Conservation (phyloP, 2,113 vertebrate genomes). For the Cynopterus brachyotis region DNA sequence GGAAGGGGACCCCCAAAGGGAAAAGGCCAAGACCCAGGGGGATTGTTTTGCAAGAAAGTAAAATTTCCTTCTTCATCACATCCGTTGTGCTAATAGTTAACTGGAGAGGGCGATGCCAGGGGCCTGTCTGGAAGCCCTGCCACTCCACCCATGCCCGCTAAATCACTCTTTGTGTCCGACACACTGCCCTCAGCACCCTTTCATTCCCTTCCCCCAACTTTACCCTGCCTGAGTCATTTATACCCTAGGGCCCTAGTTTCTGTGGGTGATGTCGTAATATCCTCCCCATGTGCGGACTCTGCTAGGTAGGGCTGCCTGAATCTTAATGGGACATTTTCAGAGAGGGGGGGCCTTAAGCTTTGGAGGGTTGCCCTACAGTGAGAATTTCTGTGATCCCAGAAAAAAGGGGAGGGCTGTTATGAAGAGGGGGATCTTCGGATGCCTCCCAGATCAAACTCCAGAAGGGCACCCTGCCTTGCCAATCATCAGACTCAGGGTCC, state of each 20-base stretch:
- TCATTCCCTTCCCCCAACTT: not conserved
- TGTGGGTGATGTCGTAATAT: not conserved
- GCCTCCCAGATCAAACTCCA: not conserved
- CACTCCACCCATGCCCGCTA: not conserved
- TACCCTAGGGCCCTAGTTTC: not conserved
- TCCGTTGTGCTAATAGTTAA: not conserved
- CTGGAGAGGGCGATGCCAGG: not conserved
- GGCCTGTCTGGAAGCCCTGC: not conserved
- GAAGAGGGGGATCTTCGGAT: not conserved
- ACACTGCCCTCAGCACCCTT: not conserved
- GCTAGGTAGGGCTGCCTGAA: not conserved
- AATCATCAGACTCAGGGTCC: not conserved
- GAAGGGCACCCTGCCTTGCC: not conserved
- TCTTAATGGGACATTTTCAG: not conserved
- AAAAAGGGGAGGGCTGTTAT: not conserved
- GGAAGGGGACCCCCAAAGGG: not conserved
- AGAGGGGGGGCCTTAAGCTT: not conserved
- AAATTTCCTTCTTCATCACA: not conserved
- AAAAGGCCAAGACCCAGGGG: not conserved
- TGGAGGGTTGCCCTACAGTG: not conserved
- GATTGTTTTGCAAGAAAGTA: not conserved
- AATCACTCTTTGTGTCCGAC: not conserved
- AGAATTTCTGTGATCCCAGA: not conserved
- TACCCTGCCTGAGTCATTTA: constrained; percentile 48
- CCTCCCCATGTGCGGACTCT: not conserved